A percentile compares a stretch with the other conserved stretches of the same genome.
phyloP scores from a whole-genome alignment of 2,113 vertebrate genomes.

The Haplotaxodon microlepis region DNA sequence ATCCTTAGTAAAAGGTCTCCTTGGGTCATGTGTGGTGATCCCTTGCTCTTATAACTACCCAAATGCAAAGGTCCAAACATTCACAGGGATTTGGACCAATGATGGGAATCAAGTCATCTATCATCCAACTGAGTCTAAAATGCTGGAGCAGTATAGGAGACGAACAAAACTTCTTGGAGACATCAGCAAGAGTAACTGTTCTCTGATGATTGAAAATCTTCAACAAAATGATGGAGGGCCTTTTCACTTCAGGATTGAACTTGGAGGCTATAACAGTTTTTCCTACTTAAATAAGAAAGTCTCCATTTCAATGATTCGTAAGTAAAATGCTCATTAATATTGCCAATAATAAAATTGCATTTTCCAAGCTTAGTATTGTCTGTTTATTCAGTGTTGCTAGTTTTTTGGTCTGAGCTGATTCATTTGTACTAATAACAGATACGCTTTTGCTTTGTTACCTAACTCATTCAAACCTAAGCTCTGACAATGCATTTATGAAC shows the following conservation, averaged over 20 bases:
- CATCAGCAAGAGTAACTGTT: conserved; percentile 42
- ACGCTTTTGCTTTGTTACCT: accelerated
- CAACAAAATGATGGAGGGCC: conserved; percentile 19
- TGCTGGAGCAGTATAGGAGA: not conserved
- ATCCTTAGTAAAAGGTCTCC: conserved; percentile 38
- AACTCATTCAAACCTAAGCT: not conserved
- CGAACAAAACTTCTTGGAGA: conserved; percentile 54
- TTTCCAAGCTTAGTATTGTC: not conserved
- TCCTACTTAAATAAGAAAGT: not conserved
- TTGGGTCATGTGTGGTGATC: not conserved
- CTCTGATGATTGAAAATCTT: conserved; percentile 61
- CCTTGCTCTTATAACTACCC: not conserved
- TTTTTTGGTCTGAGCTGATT: not conserved
- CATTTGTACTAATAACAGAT: not conserved
- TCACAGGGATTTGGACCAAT: not conserved
- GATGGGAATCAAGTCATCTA: not conserved
- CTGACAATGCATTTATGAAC: not conserved
- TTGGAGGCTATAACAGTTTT: conserved; percentile 3
- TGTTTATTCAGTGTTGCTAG: not conserved
- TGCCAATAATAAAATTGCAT: not conserved
- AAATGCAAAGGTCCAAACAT: not conserved
- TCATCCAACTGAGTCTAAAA: conserved; percentile 9
- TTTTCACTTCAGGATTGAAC: conserved; percentile 64
- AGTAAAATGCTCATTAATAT: not conserved
- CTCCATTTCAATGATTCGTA: conserved; percentile 3